Evolutionary conservation across 1,140 invertebrate species (phyloP).

Genomic region (Drosophila paulistorum): DNA sequence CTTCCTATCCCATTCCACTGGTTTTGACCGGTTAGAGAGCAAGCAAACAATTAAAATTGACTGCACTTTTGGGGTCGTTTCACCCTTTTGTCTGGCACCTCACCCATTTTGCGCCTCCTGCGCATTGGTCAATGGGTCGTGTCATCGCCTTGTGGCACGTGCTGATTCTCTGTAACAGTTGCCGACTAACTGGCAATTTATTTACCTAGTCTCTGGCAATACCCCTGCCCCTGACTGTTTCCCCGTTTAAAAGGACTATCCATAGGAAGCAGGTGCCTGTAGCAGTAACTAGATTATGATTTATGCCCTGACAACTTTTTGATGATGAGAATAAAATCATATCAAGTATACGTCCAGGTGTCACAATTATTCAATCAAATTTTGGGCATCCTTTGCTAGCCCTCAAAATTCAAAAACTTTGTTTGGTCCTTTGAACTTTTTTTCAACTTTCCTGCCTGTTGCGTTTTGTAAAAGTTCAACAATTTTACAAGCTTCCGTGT

Average conservation of each 20-base stretch:
- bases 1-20: neutral
- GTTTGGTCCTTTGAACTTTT: neutral
- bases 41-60: constrained; percentile 80
- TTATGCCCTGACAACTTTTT: constrained; percentile 22
- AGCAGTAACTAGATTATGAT: constrained; percentile 26
- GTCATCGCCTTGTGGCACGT: constrained; percentile 59
- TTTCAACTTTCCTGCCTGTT: neutral
- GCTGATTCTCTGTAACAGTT: constrained; percentile 37
- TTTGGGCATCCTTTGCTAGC: neutral
- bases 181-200: constrained; percentile 50
- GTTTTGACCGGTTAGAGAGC: constrained; percentile 54
- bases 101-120: neutral
- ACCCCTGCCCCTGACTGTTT: neutral
- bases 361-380: constrained; percentile 6
- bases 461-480: neutral
- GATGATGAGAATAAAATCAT: constrained; percentile 17
- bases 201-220: constrained; percentile 10
- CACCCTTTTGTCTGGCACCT: neutral
- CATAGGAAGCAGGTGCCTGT: constrained; percentile 11
- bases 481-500: neutral
- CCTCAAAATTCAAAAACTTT: neutral
- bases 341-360: constrained; percentile 44
- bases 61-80: constrained; percentile 59
- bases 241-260: neutral
- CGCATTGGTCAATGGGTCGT: constrained; percentile 70